phyloP scores from a whole-genome alignment of 2,888 invertebrate genomes.

The Steinernema scapterisci region DNA sequence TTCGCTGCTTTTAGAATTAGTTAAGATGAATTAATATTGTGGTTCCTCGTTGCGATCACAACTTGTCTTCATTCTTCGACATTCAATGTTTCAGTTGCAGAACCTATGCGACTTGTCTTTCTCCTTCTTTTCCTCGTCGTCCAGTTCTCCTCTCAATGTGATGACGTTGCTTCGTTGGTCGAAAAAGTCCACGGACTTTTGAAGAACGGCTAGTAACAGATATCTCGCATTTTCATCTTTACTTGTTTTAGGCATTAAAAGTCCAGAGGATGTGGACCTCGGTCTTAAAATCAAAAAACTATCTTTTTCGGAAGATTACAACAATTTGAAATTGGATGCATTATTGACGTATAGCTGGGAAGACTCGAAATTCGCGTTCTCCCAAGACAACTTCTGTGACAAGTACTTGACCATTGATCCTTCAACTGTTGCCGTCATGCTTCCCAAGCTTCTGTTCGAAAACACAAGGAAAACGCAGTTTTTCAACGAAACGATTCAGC shows the following conservation, averaged over 20 bases:
- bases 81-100: no score
- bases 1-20: neutral
- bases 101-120: neutral
- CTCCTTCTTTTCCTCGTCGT: neutral
- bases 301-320: slow-evolving; percentile 19
- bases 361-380: slow-evolving; percentile 9
- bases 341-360: slow-evolving; percentile 12
- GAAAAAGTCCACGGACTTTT: slow-evolving; percentile 6
- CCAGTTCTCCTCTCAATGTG: neutral
- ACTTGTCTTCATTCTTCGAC: no score
- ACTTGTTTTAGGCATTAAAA: neutral
- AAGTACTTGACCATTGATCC: slow-evolving; percentile 16
- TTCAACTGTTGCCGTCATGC: neutral
- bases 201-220: neutral
- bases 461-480: slow-evolving; percentile 15
- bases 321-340: neutral
- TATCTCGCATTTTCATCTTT: neutral
- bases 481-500: slow-evolving; percentile 21
- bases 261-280: slow-evolving; percentile 2
- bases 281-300: slow-evolving; percentile 4
- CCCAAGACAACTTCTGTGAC: slow-evolving; percentile 13
- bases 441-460: slow-evolving; percentile 1
- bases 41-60: no score
- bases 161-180: slow-evolving; percentile 1
- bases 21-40: no score